Conservation (phyloP, 2,113 vertebrate species). For the Colinus virginianus region DNA sequence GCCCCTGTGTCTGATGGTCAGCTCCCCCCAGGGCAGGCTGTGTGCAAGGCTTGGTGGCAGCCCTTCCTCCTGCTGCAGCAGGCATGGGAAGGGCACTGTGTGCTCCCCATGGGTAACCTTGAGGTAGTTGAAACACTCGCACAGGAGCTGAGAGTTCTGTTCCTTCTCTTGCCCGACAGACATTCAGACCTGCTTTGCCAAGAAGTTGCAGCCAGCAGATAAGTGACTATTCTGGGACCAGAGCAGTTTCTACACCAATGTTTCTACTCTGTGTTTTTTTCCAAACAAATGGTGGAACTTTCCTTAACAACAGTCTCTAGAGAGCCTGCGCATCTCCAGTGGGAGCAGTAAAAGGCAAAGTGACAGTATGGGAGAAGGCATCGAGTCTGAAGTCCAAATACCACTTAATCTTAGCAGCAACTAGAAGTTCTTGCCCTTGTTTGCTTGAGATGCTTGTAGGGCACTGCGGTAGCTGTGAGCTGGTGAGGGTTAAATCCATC, state of each 20-base stretch:
- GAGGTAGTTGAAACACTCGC: rapidly evolving
- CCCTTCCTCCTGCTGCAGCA: neutral
- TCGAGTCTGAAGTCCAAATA: rapidly evolving
- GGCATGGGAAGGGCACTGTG: rapidly evolving
- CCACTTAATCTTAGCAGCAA: neutral
- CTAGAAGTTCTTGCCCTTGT: rapidly evolving
- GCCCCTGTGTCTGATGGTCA: rapidly evolving
- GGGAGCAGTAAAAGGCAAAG: neutral
- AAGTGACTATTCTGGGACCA: conserved; percentile 34
- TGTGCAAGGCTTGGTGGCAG: rapidly evolving
- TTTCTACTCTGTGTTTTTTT: neutral
- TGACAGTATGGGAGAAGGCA: rapidly evolving
- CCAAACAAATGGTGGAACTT: neutral
- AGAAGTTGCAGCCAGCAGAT: neutral
- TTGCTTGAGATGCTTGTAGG: neutral
- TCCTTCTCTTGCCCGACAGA: neutral
- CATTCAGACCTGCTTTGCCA: neutral
- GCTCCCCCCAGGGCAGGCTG: rapidly evolving
- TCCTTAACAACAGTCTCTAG: neutral
- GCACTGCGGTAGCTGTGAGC: neutral
- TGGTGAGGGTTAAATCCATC: conserved; percentile 9
- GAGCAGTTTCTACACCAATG: rapidly evolving
- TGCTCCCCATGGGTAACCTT: neutral
- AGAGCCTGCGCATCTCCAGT: rapidly evolving
- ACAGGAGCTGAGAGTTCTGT: neutral